These are phyloP conservation scores for Mycteria americana DNA, from an alignment of 2,797 vertebrate genomes.

Conservation along the genomic window DNA sequence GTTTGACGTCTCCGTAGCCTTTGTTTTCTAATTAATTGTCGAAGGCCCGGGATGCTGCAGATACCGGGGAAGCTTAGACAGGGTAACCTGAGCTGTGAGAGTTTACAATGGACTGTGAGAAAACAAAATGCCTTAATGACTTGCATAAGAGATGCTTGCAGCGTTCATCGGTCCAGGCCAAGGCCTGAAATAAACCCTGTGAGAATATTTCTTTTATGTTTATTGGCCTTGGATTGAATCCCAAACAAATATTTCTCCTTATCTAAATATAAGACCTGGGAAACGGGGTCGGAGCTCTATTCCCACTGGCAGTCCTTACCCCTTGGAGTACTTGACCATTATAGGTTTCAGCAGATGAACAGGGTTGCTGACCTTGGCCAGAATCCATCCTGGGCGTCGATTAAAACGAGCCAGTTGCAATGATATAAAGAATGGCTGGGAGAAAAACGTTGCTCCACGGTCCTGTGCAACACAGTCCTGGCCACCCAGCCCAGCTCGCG, in stretches of 20 bases:
- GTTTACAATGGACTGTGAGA: accelerated
- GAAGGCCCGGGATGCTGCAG: background rate
- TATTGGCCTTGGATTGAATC: constrained; percentile 48
- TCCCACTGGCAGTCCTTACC: constrained; percentile 74
- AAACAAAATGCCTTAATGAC: background rate
- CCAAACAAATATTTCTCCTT: constrained; percentile 70
- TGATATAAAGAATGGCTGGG: background rate
- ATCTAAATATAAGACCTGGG: constrained; percentile 82
- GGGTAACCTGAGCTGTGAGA: background rate
- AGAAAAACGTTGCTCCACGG: constrained; percentile 64
- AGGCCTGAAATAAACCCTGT: constrained; percentile 26
- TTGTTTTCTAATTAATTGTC: background rate
- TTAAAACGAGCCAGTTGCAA: constrained; percentile 23
- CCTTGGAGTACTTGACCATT: constrained; percentile 57
- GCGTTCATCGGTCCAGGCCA: background rate
- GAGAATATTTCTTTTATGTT: background rate
- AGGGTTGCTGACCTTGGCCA: constrained; percentile 43
- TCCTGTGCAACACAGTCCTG: constrained; percentile 53
- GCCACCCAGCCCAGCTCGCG: constrained; percentile 71
- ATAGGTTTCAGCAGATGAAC: constrained; percentile 53
- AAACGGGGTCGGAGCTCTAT: constrained; percentile 63
- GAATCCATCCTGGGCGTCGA: background rate
- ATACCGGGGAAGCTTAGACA: background rate
- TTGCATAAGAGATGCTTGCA: background rate
- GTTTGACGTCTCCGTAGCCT: background rate